Conservation (phyloP, 1,140 invertebrate genomes). For the Ericerus pela region DNA sequence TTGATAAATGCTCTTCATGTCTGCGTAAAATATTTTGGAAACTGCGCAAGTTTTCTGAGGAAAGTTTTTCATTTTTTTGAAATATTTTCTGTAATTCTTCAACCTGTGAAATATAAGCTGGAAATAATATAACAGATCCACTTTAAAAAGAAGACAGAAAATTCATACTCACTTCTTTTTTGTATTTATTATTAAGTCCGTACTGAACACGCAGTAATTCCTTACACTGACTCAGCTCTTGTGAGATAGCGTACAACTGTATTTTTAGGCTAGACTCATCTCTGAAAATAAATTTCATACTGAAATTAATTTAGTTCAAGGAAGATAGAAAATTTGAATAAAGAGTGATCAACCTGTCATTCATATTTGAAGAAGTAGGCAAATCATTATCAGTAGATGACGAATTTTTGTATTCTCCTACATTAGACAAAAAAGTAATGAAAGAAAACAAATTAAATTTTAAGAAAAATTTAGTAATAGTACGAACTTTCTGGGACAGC, state of each 20-base stretch:
- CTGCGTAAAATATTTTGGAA: background rate
- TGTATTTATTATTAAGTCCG: background rate
- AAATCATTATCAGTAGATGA: too few relatives aligned
- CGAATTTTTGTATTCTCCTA: too few relatives aligned
- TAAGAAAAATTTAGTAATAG: too few relatives aligned
- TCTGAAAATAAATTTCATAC: background rate
- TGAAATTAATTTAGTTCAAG: background rate
- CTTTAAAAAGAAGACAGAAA: too few relatives aligned
- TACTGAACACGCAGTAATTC: background rate
- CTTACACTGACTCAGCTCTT: background rate
- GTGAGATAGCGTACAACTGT: background rate
- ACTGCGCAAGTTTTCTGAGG: background rate
- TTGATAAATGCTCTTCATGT: background rate
- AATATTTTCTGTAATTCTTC: constrained; percentile 5
- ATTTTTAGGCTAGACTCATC: background rate
- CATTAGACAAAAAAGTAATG: too few relatives aligned
- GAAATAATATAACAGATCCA: background rate
- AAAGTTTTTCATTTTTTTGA: constrained; percentile 3
- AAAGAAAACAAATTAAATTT: too few relatives aligned
- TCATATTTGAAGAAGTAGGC: too few relatives aligned
- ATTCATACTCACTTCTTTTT: constrained; percentile 4
- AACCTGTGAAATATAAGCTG: background rate
- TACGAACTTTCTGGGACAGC: background rate
- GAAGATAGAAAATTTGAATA: too few relatives aligned
- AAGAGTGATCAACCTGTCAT: too few relatives aligned